Evolutionary conservation across 1,140 invertebrate genomes (phyloP), one percentile per base, ranked within the genome.

Genomic region (Druon quercuslanigerum): DNA sequence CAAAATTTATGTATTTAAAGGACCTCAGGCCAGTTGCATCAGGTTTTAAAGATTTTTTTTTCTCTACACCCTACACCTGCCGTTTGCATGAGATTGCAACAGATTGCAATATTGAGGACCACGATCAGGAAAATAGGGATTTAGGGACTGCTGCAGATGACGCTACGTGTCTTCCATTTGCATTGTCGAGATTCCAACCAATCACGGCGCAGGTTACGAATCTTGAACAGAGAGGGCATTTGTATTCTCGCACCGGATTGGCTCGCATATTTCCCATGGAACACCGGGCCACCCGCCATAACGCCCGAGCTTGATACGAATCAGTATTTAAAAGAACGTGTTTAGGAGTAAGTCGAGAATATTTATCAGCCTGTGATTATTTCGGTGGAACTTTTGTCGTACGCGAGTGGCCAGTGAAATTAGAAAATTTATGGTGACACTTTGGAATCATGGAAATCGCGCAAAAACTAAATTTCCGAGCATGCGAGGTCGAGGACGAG

Each of bases 401-500:
- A 51, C 13, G 17, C n/a, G 70, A 11, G 75, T 72, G 54, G 17
- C 16, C 60, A 74, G 56, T 6, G 76, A 73, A n/a, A 40, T 17
- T 51, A 40, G 9, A 4, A 11, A 74, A 75, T 80, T 72, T 80
- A 83, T 86, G 84, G 79, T 84, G 83, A 79, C 79, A 73, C 25
- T 73, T 76, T 79, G 51, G 72, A 81, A 79, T 56, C 46, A 91
- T 91, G 90, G 87, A 90, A 57, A 75, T 87, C 52, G 85, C 81
- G 25, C 89, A 88, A 70, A 90, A 90, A 77, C 72, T 89, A 75
- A 85, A 88, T 79, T 88, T 88, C 56, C 84, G 90, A 76, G 85
- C 86, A 40, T 85, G 83, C 78, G 88, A 88, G 79, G 85, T 90
- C 71, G 87, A 90, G 71, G 86, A 91, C 79, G 88, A 89, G 71